Evolutionary conservation across 2,113 vertebrate species (phyloP).

Genomic region (Setophaga coronata): DNA sequence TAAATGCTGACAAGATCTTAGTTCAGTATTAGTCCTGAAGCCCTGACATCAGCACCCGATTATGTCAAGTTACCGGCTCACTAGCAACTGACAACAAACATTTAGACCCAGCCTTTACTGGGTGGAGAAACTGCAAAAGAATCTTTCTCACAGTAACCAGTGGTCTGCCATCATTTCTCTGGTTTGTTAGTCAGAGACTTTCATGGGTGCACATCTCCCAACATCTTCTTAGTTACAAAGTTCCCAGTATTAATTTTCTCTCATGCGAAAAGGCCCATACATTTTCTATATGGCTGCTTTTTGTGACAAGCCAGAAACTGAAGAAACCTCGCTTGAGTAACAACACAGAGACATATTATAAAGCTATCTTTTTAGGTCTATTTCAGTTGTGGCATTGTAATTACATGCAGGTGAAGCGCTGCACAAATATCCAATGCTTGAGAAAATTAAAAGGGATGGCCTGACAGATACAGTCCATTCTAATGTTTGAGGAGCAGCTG

Average conservation of each 20-base stretch:
- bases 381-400: background rate
- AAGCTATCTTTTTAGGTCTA: background rate
- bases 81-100: conserved; percentile 56
- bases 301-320: background rate
- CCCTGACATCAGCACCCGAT: conserved; percentile 22
- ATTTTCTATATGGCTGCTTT: background rate
- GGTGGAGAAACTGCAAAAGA: background rate
- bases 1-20: conserved; percentile 21
- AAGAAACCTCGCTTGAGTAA: background rate
- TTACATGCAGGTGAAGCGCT: background rate
- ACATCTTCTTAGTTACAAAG: background rate
- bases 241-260: background rate
- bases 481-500: background rate
- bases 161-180: background rate
- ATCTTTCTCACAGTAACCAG: background rate
- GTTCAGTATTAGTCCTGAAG: background rate
- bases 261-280: background rate
- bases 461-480: background rate
- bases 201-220: background rate
- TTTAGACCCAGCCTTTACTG: background rate
- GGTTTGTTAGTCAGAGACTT: background rate
- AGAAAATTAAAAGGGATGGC: background rate
- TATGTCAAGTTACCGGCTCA: conserved; percentile 39
- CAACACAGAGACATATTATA: background rate
- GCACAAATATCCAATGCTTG: background rate